phyloP scores from a whole-genome alignment of 2,888 invertebrate genomes.

The Baccha elongata region DNA sequence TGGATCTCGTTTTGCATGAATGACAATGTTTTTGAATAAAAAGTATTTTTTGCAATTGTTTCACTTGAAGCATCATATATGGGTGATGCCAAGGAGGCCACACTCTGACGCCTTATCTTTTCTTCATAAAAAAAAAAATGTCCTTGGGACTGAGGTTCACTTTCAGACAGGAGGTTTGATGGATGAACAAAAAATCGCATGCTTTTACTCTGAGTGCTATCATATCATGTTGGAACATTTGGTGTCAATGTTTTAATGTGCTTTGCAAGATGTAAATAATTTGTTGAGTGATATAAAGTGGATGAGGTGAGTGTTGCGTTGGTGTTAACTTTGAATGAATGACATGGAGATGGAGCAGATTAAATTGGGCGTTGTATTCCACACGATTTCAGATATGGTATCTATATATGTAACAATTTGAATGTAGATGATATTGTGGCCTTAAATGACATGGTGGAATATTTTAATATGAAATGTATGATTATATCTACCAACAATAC shows the following conservation, averaged over 20 bases:
- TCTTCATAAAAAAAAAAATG: not conserved
- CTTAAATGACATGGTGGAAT: too few species aligned
- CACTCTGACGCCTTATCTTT: too few species aligned
- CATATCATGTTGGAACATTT: constrained; percentile 15
- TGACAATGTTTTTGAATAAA: too few species aligned
- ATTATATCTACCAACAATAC: too few species aligned
- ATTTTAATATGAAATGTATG: too few species aligned
- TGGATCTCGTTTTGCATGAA: too few species aligned
- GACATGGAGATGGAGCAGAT: not conserved
- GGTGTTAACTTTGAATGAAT: not conserved
- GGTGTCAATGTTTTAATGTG: constrained; percentile 2
- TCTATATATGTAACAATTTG: too few species aligned
- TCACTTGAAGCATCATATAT: too few species aligned
- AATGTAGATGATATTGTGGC: too few species aligned
- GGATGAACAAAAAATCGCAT: constrained; percentile 10
- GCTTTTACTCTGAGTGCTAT: constrained; percentile 6
- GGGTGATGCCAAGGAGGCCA: too few species aligned
- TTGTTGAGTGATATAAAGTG: not conserved
- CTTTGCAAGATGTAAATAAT: constrained; percentile 2
- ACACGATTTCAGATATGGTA: too few species aligned
- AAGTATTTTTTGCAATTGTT: too few species aligned
- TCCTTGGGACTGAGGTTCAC: constrained; percentile 3
- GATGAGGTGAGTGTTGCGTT: not conserved
- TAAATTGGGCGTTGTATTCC: not conserved
- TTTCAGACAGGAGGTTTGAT: constrained; percentile 16